These are phyloP conservation scores for Notodonta ziczac DNA, from an alignment of 2,888 invertebrate genomes.

Conservation along the genomic window DNA sequence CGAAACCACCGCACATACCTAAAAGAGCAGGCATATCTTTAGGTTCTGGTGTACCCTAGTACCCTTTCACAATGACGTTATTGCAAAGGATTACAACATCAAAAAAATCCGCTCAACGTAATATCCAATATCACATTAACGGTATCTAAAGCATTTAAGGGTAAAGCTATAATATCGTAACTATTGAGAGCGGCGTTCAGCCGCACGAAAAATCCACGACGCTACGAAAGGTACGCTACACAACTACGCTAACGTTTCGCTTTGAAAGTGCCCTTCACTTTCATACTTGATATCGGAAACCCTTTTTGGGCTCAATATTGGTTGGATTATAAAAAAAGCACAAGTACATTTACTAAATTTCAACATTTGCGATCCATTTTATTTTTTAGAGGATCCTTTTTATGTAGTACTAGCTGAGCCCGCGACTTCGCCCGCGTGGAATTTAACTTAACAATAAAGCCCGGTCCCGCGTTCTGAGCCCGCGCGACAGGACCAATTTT, in stretches of 20 bases:
- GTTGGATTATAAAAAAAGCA: no score
- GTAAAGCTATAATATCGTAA: not conserved
- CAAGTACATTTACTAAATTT: no score
- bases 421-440: no score
- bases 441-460: no score
- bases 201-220: not conserved
- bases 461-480: no score
- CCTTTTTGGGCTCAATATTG: not conserved
- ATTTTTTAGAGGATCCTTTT: no score
- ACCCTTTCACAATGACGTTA: not conserved
- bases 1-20: not conserved
- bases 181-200: not conserved
- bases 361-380: no score
- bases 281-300: not conserved
- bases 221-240: not conserved
- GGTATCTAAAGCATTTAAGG: conserved; percentile 1
- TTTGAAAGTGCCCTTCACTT: not conserved
- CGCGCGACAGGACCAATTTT: no score
- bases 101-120: not conserved
- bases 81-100: conserved; percentile 3
- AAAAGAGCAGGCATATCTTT: not conserved
- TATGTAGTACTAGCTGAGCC: no score
- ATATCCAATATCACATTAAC: conserved; percentile 2
- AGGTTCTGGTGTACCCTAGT: not conserved
- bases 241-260: not conserved